Conservation (phyloP, 37 sponge, comb jelly and placozoan species). For the Corticium candelabrum region DNA sequence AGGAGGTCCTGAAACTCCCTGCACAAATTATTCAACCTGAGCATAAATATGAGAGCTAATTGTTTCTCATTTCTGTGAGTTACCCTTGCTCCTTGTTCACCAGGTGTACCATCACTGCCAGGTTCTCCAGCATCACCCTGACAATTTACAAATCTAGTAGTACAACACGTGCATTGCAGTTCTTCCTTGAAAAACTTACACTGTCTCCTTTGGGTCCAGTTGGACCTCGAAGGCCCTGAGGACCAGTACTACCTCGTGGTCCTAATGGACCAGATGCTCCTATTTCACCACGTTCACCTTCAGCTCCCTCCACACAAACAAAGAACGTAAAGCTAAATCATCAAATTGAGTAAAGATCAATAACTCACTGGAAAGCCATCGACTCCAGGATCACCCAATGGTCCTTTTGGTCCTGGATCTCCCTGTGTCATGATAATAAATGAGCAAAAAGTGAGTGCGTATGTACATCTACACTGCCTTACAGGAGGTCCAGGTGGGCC, state of each 20-base stretch:
- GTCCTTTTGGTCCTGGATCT: not conserved
- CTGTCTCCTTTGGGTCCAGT: not conserved
- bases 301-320: not conserved
- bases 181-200: too few relatives aligned
- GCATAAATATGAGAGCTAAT: too few relatives aligned
- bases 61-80: not conserved
- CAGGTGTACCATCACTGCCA: not conserved
- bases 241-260: not conserved
- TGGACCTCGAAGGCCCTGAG: not conserved
- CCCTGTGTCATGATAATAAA: too few relatives aligned
- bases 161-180: not conserved
- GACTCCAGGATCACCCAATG: not conserved
- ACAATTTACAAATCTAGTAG: not conserved
- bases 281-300: not conserved
- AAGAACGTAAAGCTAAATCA: not conserved
- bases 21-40: too few relatives aligned
- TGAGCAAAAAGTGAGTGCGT: too few relatives aligned
- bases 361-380: not conserved
- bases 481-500: constrained; percentile 1
- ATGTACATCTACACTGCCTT: too few relatives aligned
- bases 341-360: not conserved
- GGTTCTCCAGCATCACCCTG: not conserved
- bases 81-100: not conserved
- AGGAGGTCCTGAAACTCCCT: too few relatives aligned
- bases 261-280: not conserved